These are phyloP conservation scores for Chamaedrilus cognettii DNA, from an alignment of 2,888 invertebrate genomes.

Conservation along the genomic window DNA sequence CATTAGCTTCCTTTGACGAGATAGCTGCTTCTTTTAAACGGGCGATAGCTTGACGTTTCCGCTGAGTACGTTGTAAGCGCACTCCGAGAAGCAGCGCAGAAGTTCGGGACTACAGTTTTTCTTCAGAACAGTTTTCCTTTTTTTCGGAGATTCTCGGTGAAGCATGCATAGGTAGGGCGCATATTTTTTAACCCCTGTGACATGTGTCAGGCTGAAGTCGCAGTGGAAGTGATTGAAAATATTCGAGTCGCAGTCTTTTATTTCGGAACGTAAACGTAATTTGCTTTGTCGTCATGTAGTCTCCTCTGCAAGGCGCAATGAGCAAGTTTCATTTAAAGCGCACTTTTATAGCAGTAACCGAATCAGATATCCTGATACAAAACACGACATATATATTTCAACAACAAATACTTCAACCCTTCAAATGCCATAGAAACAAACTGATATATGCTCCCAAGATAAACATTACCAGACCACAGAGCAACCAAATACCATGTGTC, in stretches of 20 bases:
- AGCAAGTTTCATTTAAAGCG: too few species aligned
- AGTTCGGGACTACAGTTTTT: not conserved
- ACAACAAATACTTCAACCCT: too few species aligned
- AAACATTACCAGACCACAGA: too few species aligned
- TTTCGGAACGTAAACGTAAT: not conserved
- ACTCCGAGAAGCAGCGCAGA: not conserved
- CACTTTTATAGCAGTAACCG: too few species aligned
- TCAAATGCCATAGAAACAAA: too few species aligned
- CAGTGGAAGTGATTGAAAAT: not conserved
- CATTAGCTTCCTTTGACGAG: not conserved
- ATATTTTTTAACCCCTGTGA: not conserved
- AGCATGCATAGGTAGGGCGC: not conserved
- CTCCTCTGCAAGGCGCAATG: too few species aligned
- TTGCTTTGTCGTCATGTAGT: too few species aligned
- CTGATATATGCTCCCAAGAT: too few species aligned
- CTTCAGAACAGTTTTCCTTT: not conserved
- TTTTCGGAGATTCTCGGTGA: not conserved
- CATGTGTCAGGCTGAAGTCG: not conserved
- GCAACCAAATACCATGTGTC: too few species aligned
- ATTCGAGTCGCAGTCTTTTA: not conserved
- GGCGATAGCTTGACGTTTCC: not conserved
- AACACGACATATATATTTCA: too few species aligned
- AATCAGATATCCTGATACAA: too few species aligned
- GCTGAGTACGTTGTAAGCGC: not conserved
- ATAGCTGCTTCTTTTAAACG: not conserved